Base-by-base conservation (phyloP, 1,140 invertebrate species). In the Ptiloglossa arizonensis region DNA sequence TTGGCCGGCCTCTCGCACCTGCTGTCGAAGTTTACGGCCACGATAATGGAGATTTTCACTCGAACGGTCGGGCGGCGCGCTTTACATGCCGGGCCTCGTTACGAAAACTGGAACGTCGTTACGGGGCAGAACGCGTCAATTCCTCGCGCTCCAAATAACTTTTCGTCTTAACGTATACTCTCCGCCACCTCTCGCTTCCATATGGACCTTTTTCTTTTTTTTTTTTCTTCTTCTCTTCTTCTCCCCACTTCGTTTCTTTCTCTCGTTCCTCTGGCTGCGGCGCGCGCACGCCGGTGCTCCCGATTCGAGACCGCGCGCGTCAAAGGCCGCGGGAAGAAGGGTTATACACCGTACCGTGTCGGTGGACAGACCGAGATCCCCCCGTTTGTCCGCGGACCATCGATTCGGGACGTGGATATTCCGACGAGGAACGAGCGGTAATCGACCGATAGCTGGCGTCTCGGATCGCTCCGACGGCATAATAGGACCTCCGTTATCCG, bases 141-240 rank as follows among this genome's bases (percentile, higher is more conserved):
- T 76, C 64, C 73, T 76, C 64, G 64, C 73, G 73, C 73, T 76
- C 73, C 73, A 76, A 69, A 76, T 76, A 69, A 69, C 54, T 69
- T 76, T 76, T 76, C 73, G 64, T 76, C 66, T 76, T 76, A 63
- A 69, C 41, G 63, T 66, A 19, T n/a, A n/a, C n/a, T n/a, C n/a
- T n/a, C 32, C 29, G 22, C 11, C 29, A 5, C 44, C 38, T 17
- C n/a, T n/a, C n/a, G n/a, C n/a, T n/a, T n/a, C n/a, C n/a, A n/a
- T n/a, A n/a, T n/a, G n/a, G n/a, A n/a, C n/a, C n/a, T n/a, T n/a
- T n/a, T n/a, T 38, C 19, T 15, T 54, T 38, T 19, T 46, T 29
- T 13, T n/a, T 24, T 22, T 3, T 27, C 5, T 19, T 63, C 6
- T 3, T 22, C 9, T n/a, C 19, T n/a, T 0, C 0, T 17, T 15